phyloP scores from a whole-genome alignment of 2,113 vertebrate genomes.

The Psettodes erumei region DNA sequence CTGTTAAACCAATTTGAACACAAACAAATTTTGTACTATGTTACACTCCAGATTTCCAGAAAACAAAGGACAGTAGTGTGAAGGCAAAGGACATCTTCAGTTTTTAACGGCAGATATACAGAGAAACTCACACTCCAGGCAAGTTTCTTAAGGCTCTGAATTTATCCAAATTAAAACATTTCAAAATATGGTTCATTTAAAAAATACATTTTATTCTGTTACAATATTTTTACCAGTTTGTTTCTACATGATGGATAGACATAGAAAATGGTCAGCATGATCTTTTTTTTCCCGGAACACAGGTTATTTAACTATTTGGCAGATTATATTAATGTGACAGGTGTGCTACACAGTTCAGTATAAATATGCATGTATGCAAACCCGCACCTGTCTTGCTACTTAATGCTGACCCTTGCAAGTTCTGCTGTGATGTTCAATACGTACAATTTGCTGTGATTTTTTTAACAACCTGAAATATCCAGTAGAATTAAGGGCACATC shows the following conservation, averaged over 20 bases:
- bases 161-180: background rate
- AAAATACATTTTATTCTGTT: background rate
- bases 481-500: background rate
- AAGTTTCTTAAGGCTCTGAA: background rate
- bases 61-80: background rate
- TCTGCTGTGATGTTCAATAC: background rate
- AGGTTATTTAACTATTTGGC: background rate
- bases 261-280: background rate
- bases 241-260: background rate
- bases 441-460: too few species aligned
- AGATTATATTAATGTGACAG: background rate
- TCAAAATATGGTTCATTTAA: background rate
- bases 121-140: background rate
- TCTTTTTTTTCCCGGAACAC: background rate
- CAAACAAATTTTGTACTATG: background rate
- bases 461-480: background rate
- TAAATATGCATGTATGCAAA: background rate
- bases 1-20: conserved; percentile 20
- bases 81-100: too few species aligned
- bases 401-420: background rate
- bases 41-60: background rate
- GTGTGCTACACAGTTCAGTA: background rate
- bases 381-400: background rate
- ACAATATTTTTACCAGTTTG: background rate
- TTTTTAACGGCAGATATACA: background rate